Evolutionary conservation across 2,113 vertebrate genomes (phyloP).

Genomic region (Chamaea fasciata): DNA sequence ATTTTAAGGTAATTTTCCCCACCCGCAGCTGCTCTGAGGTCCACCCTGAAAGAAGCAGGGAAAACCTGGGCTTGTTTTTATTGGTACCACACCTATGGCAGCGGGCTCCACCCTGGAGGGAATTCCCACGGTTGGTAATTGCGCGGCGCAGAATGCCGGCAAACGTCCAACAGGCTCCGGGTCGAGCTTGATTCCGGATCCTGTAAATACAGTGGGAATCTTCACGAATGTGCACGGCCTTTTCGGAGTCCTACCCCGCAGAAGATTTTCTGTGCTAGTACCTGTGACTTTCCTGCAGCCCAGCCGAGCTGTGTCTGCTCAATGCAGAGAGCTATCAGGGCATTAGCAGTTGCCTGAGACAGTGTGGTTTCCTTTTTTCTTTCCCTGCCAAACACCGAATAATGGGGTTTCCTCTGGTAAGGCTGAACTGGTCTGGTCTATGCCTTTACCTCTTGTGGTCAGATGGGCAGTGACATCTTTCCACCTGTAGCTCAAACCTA

Average conservation of each 20-base stretch:
- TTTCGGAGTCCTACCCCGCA: background rate
- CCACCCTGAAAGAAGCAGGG: background rate
- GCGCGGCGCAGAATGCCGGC: fast-evolving
- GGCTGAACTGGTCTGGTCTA: background rate
- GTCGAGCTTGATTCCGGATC: background rate
- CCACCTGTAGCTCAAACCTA: background rate
- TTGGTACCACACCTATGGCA: background rate
- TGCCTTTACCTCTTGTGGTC: background rate
- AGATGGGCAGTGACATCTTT: background rate
- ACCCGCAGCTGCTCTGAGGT: background rate
- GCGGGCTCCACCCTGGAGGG: conserved; percentile 13
- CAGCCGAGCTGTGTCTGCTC: background rate
- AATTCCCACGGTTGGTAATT: background rate
- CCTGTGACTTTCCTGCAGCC: background rate
- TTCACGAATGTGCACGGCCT: fast-evolving
- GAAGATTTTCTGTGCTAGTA: background rate
- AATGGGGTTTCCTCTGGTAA: background rate
- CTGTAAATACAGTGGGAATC: background rate
- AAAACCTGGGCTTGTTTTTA: background rate
- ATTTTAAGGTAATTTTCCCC: background rate
- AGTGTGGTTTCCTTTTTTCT: background rate
- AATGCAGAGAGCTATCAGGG: fast-evolving
- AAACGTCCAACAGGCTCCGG: background rate
- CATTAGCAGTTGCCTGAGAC: background rate
- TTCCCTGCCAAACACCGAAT: background rate